phyloP scores from a whole-genome alignment of 2,888 invertebrate species.

The Mermis nigrescens region DNA sequence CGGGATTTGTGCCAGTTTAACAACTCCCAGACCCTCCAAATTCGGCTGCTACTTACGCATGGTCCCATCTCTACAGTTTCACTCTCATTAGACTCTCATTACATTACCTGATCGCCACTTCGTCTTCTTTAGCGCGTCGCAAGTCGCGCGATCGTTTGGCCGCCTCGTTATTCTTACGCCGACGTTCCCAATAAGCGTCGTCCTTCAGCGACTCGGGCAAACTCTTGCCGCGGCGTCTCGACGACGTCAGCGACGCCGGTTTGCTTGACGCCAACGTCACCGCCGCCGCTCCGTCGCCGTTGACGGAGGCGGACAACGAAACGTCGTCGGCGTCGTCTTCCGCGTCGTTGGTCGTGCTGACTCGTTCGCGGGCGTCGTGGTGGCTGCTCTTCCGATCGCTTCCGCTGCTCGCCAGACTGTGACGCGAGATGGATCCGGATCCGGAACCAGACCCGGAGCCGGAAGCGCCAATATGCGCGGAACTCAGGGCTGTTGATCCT shows the following conservation, averaged over 20 bases:
- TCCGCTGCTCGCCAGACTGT: not conserved
- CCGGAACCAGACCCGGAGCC: not conserved
- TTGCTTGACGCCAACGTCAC: conserved; percentile 4
- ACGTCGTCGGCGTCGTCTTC: not conserved
- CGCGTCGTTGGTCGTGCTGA: not conserved
- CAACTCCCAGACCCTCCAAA: too few species aligned
- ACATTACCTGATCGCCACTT: conserved; percentile 70
- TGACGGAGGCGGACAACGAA: too few species aligned
- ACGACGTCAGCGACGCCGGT: too few species aligned
- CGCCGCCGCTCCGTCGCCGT: conserved; percentile 3
- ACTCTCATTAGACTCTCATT: too few species aligned
- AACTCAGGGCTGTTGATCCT: not conserved
- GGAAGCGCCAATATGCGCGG: not conserved
- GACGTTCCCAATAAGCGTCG: conserved; percentile 63
- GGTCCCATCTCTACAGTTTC: too few species aligned
- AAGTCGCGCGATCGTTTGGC: conserved; percentile 82
- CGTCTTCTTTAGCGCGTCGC: conserved; percentile 69
- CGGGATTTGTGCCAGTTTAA: too few species aligned
- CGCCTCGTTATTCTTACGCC: conserved; percentile 77
- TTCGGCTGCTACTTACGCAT: too few species aligned
- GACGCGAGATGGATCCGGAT: not conserved
- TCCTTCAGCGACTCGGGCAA: conserved; percentile 43
- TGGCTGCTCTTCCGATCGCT: not conserved
- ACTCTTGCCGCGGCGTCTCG: conserved; percentile 21
- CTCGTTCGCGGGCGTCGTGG: not conserved